Base-by-base conservation (phyloP, 2,797 vertebrate genomes). In the Leptoclinus maculatus region DNA sequence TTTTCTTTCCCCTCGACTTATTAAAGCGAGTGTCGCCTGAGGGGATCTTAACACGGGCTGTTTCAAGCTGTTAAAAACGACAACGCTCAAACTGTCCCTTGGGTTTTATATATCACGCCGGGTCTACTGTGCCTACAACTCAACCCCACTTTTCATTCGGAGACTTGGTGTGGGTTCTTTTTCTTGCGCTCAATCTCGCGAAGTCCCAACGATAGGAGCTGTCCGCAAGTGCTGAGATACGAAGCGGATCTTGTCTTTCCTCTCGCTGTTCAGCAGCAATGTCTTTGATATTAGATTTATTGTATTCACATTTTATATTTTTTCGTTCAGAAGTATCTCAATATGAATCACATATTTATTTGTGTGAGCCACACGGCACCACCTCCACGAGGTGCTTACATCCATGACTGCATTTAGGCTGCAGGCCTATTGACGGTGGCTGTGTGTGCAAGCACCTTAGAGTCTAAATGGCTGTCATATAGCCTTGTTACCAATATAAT, bases 21-120 rank as follows among this genome's bases (percentile, higher is more conserved):
- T 93, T 94, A 92, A 94, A 94, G 72, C 82, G 70, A 86, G 83
- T 83, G 84, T 90, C 56, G 89, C 94, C 93, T 85, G 90, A 85
- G 88, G 94, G 88, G 75, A 67, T 87, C 84, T 82, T 86, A 83
- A 84, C 88, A 62, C 29, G 71, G 73, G 73, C 89, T 83, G 87
- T 85, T 93, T 88, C 86, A 86, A 86, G 90, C 92, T 90, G 91
- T 92, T 94, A 90, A 80, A 86, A 91, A 82, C 63, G 73, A 87
- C 90, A 84, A 53, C 38, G 23, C 80, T 89, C 83, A 93, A 94
- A 91, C 89, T 83, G 87, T 93, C 94, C 92, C 91, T 3, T 63
- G 91, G 92, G 92, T 83, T 90, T 88, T 58, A 84, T 88, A 85
- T 64, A 90, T 84, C 84, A 85, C 53, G 0, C 67, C 2, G 58